These are phyloP conservation scores for Platycnemis pennipes DNA, from an alignment of 2,888 invertebrate species.

Conservation along the genomic window DNA sequence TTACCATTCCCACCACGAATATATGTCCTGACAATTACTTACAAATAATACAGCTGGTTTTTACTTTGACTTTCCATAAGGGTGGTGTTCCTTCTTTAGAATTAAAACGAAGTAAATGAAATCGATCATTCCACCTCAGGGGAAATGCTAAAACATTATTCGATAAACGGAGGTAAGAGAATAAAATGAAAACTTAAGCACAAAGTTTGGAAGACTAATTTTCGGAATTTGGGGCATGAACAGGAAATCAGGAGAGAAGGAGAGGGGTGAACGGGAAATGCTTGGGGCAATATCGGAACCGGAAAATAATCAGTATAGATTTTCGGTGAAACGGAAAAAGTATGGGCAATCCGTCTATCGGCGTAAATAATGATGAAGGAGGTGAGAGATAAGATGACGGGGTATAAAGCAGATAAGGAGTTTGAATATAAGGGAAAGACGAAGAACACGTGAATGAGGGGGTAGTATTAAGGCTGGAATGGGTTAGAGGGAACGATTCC, in stretches of 20 bases:
- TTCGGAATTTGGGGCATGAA: not conserved
- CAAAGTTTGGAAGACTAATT: not conserved
- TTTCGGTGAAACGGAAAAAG: not conserved
- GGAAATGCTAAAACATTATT: not conserved
- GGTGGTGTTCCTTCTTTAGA: too few species aligned
- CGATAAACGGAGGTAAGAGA: not conserved
- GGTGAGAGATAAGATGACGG: not conserved
- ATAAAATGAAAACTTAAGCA: not conserved
- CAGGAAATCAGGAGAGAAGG: not conserved
- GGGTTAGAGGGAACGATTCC: too few species aligned
- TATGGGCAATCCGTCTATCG: too few species aligned
- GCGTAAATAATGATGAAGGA: not conserved
- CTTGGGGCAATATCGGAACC: not conserved
- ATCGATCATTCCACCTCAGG: not conserved
- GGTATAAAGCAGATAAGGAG: not conserved
- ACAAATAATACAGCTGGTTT: too few species aligned
- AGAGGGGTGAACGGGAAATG: not conserved
- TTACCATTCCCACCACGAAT: too few species aligned
- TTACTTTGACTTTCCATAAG: too few species aligned
- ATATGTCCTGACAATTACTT: too few species aligned
- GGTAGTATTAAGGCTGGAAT: too few species aligned
- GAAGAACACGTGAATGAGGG: not conserved
- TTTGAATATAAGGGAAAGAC: too few species aligned
- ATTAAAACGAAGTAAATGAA: not conserved
- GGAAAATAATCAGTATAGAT: not conserved